phyloP scores from a whole-genome alignment of 2,113 vertebrate genomes.

The Copsychus sechellarum region DNA sequence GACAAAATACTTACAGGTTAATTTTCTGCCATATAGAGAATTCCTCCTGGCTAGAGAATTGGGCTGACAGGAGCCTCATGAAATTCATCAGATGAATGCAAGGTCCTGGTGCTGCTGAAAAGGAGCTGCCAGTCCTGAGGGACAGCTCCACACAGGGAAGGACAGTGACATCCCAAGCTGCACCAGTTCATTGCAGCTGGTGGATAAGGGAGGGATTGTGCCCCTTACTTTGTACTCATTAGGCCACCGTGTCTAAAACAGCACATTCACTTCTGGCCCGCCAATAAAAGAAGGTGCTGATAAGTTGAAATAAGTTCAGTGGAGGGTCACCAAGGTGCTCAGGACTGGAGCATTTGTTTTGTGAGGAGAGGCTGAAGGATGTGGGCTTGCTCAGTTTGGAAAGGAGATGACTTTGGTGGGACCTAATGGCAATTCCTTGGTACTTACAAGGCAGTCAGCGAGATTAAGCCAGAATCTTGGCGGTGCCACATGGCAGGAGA shows the following conservation, averaged over 20 bases:
- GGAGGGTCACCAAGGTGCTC: background rate
- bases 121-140: background rate
- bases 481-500: background rate
- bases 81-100: background rate
- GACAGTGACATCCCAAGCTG: background rate
- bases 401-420: background rate
- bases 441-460: background rate
- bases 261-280: background rate
- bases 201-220: background rate
- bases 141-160: rapidly evolving
- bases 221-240: background rate
- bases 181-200: background rate
- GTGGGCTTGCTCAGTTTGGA: background rate
- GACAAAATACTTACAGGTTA: background rate
- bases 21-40: background rate
- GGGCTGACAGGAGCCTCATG: background rate
- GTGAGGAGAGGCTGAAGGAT: background rate
- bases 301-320: background rate
- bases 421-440: background rate
- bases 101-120: background rate
- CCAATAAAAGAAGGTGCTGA: background rate
- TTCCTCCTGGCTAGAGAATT: background rate
- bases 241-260: background rate
- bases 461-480: background rate
- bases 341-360: background rate